Evolutionary conservation across 2,113 vertebrate species (phyloP), one percentile per base, ranked within the genome.

Genomic region (Ictidomys tridecemlineatus): DNA sequence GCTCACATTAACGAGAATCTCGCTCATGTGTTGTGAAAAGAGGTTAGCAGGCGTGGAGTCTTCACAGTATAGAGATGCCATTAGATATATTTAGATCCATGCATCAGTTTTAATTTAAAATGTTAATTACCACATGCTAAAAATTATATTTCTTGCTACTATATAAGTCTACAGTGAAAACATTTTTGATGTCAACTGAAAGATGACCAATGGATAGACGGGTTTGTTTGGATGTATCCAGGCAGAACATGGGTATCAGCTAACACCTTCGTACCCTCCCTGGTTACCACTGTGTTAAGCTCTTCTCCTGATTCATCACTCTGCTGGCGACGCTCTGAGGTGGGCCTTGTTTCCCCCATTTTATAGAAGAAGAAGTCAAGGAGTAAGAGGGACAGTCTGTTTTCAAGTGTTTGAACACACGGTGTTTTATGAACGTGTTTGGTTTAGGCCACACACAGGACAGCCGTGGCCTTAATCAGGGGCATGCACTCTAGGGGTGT

Each of bases 51-150:
- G 24, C 28, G 56, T 61, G 20, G 73, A 56, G 61, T 84, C 32
- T 73, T 4, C 67, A 20, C 34, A 26, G 26, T 70, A 70, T 65
- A 88, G 76, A 77, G 10, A 67, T 80, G 45, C 37, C 65, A 84
- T 20, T 72, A 30, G 16, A 22, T 63, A 74, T 63, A 79, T 32
- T 78, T 65, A 87, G 39, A 87, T n/a, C 51, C 74, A 48, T 63
- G n/a, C 34, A 90, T 79, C 37, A n/a, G 37, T 91, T 95, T 93
- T 91, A 87, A 91, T 58, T 84, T 76, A 48, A 95, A 91, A 78
- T 74, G 34, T 69, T 87, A 87, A 86, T 42, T 82, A 26, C 45
- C 61, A 61, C 16, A 8, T n/a, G 13, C 28, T 32, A 74, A 26
- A 85, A 84, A 87, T 79, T 24, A 39, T 2, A 79, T 39, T 26